Evolutionary conservation across 2,888 invertebrate species (phyloP), one percentile per base, ranked within the genome.

Genomic region (Ochropleura plecta): DNA sequence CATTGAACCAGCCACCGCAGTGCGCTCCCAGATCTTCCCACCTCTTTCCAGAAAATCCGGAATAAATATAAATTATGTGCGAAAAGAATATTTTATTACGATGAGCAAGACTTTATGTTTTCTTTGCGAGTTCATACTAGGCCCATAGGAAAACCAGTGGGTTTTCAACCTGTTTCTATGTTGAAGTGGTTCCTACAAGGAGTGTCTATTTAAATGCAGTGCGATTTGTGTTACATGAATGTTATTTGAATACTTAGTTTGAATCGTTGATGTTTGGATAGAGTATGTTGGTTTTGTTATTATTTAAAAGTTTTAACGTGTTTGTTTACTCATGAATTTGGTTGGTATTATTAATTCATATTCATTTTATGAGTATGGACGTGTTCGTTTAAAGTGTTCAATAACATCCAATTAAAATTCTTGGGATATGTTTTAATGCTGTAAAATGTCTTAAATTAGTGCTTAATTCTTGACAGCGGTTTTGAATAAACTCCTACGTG

Each of bases 211-310:
- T 72, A 68, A 67, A 70, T 72, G 63, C 63, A 60, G 59, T 18
- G 44, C 53, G 57, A 83, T 73, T 73, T 76, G 77, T 83, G 68
- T 70, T 76, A 65, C 55, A 82, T 68, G 76, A 80, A 72, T 70
- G 60, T 67, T 64, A 74, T 72, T 81, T 71, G 79, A 82, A 82
- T 82, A 79, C 59, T 79, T 76, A 67, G 63, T 59, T 60, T 55
- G 48, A 59, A 57, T 78, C 68, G 64, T 65, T 65, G 49, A 60
- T 70, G 51, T 65, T 65, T 55, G 16, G 40, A 51, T 68, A 65
- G 60, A 70, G 48, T 55, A 51, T 60, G 49, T 44, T 53, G 20
- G 30, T 67, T 16, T 48, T 70, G 18, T 20, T 74, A 18, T 30
- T 46, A 70, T 60, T 49, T 46, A 63, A 49, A 30, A 14, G 9